Percentiles rank a stretch among this genome's conserved stretches.
Conservation (phyloP, 2,797 vertebrate species). For the Cyclopterus lumpus region DNA sequence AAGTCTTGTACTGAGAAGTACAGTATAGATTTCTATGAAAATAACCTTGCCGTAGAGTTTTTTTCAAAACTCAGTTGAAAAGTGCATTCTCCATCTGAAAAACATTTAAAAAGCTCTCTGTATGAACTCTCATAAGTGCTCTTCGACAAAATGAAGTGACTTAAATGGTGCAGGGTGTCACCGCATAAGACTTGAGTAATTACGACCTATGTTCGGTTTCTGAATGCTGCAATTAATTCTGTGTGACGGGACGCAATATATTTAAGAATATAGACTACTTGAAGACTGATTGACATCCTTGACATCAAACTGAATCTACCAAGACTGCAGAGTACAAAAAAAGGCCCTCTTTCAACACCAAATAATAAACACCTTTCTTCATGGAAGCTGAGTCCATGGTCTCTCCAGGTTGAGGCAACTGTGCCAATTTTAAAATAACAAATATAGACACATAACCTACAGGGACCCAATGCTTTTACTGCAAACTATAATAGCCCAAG, state of each 20-base stretch:
- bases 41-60: constrained; percentile 49
- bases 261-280: constrained; percentile 30
- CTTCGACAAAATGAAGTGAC: constrained; percentile 45
- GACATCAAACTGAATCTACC: constrained; percentile 24
- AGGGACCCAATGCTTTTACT: constrained; percentile 59
- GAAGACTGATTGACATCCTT: constrained; percentile 24
- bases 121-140: constrained; percentile 48
- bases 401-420: constrained; percentile 51
- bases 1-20: constrained; percentile 55
- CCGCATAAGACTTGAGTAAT: constrained; percentile 28
- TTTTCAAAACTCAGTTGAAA: constrained; percentile 36
- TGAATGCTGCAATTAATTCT: constrained; percentile 31
- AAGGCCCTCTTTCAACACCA: constrained; percentile 19
- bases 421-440: constrained; percentile 69
- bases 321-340: constrained; percentile 7
- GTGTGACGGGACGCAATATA: constrained; percentile 9
- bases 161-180: constrained; percentile 43
- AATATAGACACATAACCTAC: constrained; percentile 55
- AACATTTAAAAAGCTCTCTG: constrained; percentile 50
- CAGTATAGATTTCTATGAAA: constrained; percentile 74
- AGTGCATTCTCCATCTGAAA: constrained; percentile 65
- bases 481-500: constrained; percentile 44
- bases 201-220: constrained; percentile 19
- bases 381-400: constrained; percentile 31
- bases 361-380: constrained; percentile 25